Conservation (phyloP, 2,113 vertebrate species). For the Platysteira castanea region DNA sequence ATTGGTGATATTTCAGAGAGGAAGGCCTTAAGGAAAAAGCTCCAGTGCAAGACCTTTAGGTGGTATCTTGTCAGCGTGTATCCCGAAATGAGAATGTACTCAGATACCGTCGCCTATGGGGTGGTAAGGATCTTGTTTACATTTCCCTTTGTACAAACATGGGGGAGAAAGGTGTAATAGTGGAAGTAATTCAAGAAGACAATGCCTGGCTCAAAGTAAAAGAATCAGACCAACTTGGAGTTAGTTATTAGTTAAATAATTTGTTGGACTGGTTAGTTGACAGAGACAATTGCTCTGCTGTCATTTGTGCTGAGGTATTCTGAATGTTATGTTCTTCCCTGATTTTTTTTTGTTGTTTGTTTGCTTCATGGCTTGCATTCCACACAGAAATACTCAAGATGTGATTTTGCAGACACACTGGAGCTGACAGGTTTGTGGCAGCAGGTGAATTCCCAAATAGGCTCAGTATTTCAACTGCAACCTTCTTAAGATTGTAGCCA, state of each 20-base stretch:
- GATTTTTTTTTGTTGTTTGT: background rate
- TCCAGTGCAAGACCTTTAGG: constrained; percentile 95
- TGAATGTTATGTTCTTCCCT: background rate
- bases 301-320: background rate
- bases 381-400: background rate
- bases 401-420: background rate
- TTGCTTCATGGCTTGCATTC: background rate
- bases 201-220: background rate
- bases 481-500: background rate
- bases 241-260: background rate
- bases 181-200: background rate
- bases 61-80: constrained; percentile 98
- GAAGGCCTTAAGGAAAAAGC: constrained; percentile 91
- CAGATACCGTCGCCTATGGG: constrained; percentile 91
- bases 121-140: constrained; percentile 78
- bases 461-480: background rate
- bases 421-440: background rate
- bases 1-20: constrained; percentile 92
- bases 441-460: background rate
- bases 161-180: background rate
- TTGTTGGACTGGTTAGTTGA: background rate
- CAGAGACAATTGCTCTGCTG: background rate
- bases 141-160: background rate
- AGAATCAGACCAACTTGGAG: background rate
- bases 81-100: constrained; percentile 97